phyloP scores from a whole-genome alignment of 2,888 invertebrate genomes.

The Sarcophaga subvicina region DNA sequence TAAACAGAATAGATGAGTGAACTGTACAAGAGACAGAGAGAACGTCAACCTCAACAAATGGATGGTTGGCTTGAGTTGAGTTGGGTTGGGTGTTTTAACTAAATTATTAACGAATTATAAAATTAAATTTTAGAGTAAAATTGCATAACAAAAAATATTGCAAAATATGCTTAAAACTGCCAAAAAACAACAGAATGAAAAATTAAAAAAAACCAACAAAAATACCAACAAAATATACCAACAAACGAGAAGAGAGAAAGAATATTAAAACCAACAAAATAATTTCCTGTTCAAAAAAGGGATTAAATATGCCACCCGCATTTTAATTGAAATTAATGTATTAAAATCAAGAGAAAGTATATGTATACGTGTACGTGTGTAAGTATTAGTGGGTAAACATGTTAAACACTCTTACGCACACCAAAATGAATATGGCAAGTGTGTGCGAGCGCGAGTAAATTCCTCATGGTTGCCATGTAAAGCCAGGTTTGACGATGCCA shows the following conservation, averaged over 20 bases:
- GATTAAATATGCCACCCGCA: constrained; percentile 51
- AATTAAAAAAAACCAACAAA: neutral
- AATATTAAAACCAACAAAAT: constrained; percentile 44
- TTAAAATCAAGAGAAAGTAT: constrained; percentile 23
- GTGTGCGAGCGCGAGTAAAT: neutral
- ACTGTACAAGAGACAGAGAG: neutral
- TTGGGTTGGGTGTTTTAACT: constrained; percentile 11
- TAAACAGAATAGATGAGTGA: neutral
- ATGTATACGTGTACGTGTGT: neutral
- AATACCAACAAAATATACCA: constrained; percentile 11
- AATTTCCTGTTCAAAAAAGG: constrained; percentile 46
- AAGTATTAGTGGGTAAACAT: neutral
- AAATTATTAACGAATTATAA: constrained; percentile 54
- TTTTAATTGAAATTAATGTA: constrained; percentile 59
- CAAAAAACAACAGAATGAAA: constrained; percentile 34
- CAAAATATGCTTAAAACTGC: constrained; percentile 35
- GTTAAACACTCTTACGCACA: neutral
- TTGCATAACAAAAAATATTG: neutral
- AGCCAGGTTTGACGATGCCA: neutral
- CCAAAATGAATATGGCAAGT: neutral
- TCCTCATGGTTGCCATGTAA: neutral
- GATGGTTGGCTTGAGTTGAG: neutral
- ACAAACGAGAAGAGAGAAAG: neutral
- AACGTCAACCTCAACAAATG: constrained; percentile 37
- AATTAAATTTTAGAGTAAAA: constrained; percentile 33